Base-by-base conservation (phyloP, 1,140 invertebrate species). In the Tetramorium alpestre region DNA sequence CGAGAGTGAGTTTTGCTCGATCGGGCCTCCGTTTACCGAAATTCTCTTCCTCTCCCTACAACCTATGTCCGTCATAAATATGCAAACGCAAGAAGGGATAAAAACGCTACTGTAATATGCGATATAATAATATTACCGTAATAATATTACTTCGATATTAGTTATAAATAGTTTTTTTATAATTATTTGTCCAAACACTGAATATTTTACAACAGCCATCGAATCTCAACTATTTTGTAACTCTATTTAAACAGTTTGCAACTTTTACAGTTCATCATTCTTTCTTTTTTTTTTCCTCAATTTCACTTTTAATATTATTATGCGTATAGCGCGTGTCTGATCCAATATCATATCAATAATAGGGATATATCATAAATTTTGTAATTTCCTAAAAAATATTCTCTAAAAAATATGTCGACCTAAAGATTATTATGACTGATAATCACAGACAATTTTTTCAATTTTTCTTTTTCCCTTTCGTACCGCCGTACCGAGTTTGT, bases 401-500 rank as follows among this genome's bases (percentile, higher is more conserved):
- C 92, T 95, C 94, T 95, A 95, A 95, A 95, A 95, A 95, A 95
- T 95, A 95, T 94, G 93, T 95, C 87, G 94, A 94, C 94, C 94
- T 95, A 94, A 94, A 95, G 94, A 95, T 95, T 95, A 94, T 95
- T 95, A 95, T 94, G 94, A 95, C 94, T 94, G 94, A 94, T 94
- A 95, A 95, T 95, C 94, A 95, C 94, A 94, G 94, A 95, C 94
- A 94, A 94, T 95, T 94, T 94, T 91, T 93, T 93, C 78, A 91
- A 92, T 92, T 92, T 90, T 94, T 77, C 77, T 91, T 92, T 92
- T 93, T 90, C 93, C 58, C 81, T 91, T 92, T 89, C 85, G 33
- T 90, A 88, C 88, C 84, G 10, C 58, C 76, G 41, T 80, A 54
- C 51, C 54, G 38, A 91, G 87, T 91, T 90, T 73, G 33, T 90